Base-by-base conservation (phyloP, 2,888 invertebrate species). In the Leptopilina myrica region DNA sequence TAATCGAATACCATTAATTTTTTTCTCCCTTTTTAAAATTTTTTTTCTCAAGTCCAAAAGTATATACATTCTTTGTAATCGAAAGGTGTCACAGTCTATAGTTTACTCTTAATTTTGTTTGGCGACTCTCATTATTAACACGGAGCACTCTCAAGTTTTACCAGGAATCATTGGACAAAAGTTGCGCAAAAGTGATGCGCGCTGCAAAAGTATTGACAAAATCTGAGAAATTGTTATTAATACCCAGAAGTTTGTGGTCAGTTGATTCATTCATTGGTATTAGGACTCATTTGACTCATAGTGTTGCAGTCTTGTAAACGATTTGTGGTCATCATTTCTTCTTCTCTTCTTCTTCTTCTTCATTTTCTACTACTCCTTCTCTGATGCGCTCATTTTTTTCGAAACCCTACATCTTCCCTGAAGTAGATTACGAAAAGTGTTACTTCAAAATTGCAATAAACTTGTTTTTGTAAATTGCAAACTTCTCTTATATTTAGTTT, bases 61-160 rank as follows among this genome's bases (percentile, higher is more conserved):
- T 33, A 33, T 33, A 33, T 33, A 20, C 20, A 15, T 66, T 81
- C 43, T 78, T 78, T 78, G 78, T 75, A 76, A 76, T 76, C 67
- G 62, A 65, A 76, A 76, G 85, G 87, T 86, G 87, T 87, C 86
- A 87, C 88, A 89, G 90, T 88, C 88, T 86, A 80, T 79, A 49
- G 84, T 82, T 84, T 82, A 79, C 81, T 85, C 84, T 80, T 26
- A 59, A 62, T 59, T 15, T 64, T 64, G 12, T 40, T 33, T 56
- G 20, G 53, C 33, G 73, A 26, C 49, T 69, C 73, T 73, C 53
- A 73, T 73, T 73, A 56, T 53, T 56, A 33, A 73, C 56, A 73
- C 26, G 56, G n/a, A 62, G 8, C 43, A 7, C 43, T 43, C 43
- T 43, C 76, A 64, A 64, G 4, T 53, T 49, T 66, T 77, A 53